Evolutionary conservation across 2,888 invertebrate species (phyloP).

Genomic region (Drosophila maculinotata): DNA sequence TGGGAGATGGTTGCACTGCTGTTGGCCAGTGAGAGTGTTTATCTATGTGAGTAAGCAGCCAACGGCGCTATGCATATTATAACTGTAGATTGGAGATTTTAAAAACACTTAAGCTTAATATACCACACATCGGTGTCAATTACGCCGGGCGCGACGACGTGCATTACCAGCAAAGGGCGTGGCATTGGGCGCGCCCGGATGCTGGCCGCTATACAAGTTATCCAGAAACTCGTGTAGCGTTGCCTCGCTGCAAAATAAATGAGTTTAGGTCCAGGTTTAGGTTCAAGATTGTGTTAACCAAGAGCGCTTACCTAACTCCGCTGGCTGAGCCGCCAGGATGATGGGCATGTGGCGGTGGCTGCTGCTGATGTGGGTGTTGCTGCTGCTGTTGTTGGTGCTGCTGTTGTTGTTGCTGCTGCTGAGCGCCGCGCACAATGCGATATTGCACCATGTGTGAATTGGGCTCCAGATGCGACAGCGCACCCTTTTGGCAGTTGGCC

Average conservation of each 20-base stretch:
- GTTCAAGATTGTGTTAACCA: not conserved
- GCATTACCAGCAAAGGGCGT: constrained; percentile 76
- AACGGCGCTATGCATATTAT: constrained; percentile 38
- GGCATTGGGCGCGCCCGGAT: constrained; percentile 80
- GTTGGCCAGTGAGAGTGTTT: constrained; percentile 33
- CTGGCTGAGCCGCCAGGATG: constrained; percentile 62
- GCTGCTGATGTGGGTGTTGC: constrained; percentile 70
- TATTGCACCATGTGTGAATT: constrained; percentile 95
- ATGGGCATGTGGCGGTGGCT: constrained; percentile 71
- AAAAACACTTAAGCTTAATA: constrained; percentile 65
- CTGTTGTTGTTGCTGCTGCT: constrained; percentile 83
- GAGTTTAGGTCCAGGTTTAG: not conserved
- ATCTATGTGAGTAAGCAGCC: constrained; percentile 55
- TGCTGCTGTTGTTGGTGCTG: constrained; percentile 78
- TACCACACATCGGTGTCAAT: constrained; percentile 59
- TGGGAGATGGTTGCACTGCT: constrained; percentile 25
- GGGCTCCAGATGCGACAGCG: constrained; percentile 90
- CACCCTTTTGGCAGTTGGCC: constrained; percentile 94
- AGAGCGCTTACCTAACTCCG: constrained; percentile 63
- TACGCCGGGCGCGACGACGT: constrained; percentile 83
- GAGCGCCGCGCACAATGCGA: constrained; percentile 85
- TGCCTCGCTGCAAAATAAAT: constrained; percentile 77
- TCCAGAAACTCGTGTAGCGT: constrained; percentile 84
- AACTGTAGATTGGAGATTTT: constrained; percentile 71
- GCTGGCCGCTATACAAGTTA: constrained; percentile 85